Evolutionary conservation across 2,113 vertebrate genomes (phyloP), one percentile per base, ranked within the genome.

Genomic region (Calyptommatus sinebrachiatus): DNA sequence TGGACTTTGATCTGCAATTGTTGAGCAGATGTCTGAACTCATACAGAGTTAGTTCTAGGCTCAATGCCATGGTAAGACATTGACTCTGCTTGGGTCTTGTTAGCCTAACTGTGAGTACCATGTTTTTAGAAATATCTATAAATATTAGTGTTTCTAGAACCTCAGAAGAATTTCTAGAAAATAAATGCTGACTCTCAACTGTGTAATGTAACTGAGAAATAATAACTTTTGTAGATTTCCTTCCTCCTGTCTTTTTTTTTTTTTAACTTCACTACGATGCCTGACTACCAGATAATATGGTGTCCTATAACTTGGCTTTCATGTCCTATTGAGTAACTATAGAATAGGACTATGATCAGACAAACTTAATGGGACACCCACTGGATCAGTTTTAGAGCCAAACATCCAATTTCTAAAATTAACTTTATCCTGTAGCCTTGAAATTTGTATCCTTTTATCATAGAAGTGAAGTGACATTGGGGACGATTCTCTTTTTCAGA

Each of bases 1-100:
- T 35, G 46, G 53, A 18, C 79, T 76, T 81, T 75, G 79, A 75
- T 69, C 50, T 75, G 28, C 7, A 35, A n/a, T 62, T 48, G 26
- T 12, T 46, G 66, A 62, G 46, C 79, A 81, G 79, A 75, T 81
- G 72, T 76, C 66, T 70, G 66, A 81, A 31, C 79, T 31, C 79
- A 76, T 66, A 70, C 73, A 70, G 79, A 46, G 79, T 75, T 66
- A 29, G 11, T 62, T 74, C 73, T 70, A 81, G 73, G 66, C 79
- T 76, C 24, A 12, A 45, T 31, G 67, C 73, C 41, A 70, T 70
- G 29, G 20, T 3, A 62, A 28, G 66, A 45, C 35, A 45, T 24
- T 48, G 65, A 61, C 65, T 69, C 79, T 29, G 79, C 79, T 70
- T 61, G 65, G 24, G 76, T 10, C 66, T 22, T 69, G 68, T 60